Base-by-base conservation (phyloP, 2,113 vertebrate genomes). In the Peromyscus maniculatus region DNA sequence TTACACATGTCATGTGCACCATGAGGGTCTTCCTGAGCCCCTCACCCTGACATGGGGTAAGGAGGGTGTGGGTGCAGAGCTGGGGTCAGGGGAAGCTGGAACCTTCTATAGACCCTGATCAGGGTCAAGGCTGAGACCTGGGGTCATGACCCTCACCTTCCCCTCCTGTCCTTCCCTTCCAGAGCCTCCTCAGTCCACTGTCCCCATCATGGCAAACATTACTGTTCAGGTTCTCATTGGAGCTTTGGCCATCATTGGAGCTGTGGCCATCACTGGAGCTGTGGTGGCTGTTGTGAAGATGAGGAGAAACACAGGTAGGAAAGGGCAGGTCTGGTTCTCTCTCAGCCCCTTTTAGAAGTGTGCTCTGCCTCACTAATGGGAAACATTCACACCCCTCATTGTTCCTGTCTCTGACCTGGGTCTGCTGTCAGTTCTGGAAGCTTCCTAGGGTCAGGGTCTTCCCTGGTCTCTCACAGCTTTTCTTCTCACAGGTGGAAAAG, bases 1-100 rank as follows among this genome's bases (percentile, higher is more conserved):
- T 26, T 88, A 88, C 87, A 88, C 33, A 9, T 72, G 66, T 19
- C 92, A 72, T 3, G 98, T 98, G 96, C 5, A 93, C 1, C 99
- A 99, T 36, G n/a, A 64, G 43, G 95, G 98, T 71, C 97, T 98
- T 16, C 0, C 1, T 62, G 5, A 83, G n/a, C 80, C 80, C 36
- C 55, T 83, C 11, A 59, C 21, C 21, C 55, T 59, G 80, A 83
- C 36, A 83, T 39, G 55, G 55, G 80, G 80, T 83, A 83, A 83
- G 80, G 55, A 83, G 80, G 55, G 36, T 26, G 80, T 80, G 80
- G 80, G 80, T 83, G 36, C 55, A 62, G 36, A 62, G 21, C 55
- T 83, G 74, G 74, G 39, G 22, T 77, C 43, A 43, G 43, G 43
- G 43, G 43, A 43, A 43, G 4, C 43, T 43, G 43, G 43, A 43